Evolutionary conservation across 2,113 vertebrate species (phyloP), one percentile per base, ranked within the genome.

Genomic region (Eurypyga helias): DNA sequence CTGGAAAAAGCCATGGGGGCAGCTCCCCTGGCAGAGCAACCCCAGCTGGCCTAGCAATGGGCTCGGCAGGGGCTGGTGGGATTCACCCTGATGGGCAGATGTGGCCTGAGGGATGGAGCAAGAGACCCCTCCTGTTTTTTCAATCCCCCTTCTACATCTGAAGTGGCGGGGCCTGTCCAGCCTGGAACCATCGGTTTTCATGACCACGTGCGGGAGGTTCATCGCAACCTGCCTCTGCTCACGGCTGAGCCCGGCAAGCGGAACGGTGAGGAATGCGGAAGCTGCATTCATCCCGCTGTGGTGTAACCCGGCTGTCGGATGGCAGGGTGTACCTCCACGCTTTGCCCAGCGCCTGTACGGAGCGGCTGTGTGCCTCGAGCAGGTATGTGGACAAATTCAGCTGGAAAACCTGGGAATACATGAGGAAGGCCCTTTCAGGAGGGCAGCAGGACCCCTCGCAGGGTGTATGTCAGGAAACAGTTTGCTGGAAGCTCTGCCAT

Each of bases 201-300:
- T 7, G 10, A 0, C 6, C 25, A 0, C 24, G 4, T 2, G 7
- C 12, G 34, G 14, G 16, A 4, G 11, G 52, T 3, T 4, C 23
- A 14, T 70, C 26, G 49, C 43, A 46, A 1, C 11, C 6, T 24
- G 34, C 24, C 19, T 29, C 34, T 10, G 28, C 19, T 16, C 34
- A 1, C 41, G 41, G 41, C 41, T 12, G 12, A 41, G 41, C 41
- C 41, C 5, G 11, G 48, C 9, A 7, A 25, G 29, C 34, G 36
- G 0, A 9, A 6, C 2, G 4, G 1, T 5, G 24, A 2, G 16
- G 46, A 8, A 5, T 4, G 33, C 18, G 10, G 16, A 3, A 12
- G 5, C 2, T 0, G 24, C 17, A 0, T 26, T 6, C 1, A 23
- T 4, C 65, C 33, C 1, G 88, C 20, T 12, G 60, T 7, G 1